Base-by-base conservation (phyloP, 2,797 vertebrate species). In the Loris lydekkerianus region DNA sequence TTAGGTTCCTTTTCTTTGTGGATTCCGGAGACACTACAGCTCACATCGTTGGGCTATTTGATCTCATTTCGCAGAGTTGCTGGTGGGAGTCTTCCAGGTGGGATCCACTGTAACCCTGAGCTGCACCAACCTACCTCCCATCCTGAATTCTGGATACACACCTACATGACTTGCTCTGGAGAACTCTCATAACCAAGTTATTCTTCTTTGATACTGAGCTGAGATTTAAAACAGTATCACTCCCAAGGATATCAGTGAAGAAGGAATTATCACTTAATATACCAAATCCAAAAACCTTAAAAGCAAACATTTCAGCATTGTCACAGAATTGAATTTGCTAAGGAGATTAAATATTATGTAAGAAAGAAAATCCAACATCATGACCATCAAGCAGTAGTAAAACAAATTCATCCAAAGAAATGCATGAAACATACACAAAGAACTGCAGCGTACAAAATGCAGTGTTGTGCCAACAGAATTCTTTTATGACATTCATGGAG, bases 301-400 rank as follows among this genome's bases (percentile, higher is more conserved):
- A 97, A 89, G 46, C 95, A 87, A 97, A 37, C 40, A 97, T 97
- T 96, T 80, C 58, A 67, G 1, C 43, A 77, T 83, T 82, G 75
- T 89, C 72, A 90, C 77, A 96, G 86, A 89, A 4, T 97, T 5
- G 1, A 82, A 73, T 93, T 80, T 49, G 65, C 70, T 97, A 94
- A 91, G 81, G 37, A 70, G 46, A 86, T 95, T 96, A 96, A 97
- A 81, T 93, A 53, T 53, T 53, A 53, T 53, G 90, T 92, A 94
- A 93, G 0, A 0, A 34, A 10, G 43, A 83, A 96, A 65, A 40
- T 75, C 93, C 87, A 94, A 8, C 76, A 80, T 65, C 81, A 34
- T 46, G 88, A 89, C 86, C 53, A 94, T 77, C 75, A 69, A 27
- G 46, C 27, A 88, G 21, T 34, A 43, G 9, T 94, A 53, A 97